phyloP scores from a whole-genome alignment of 2,113 vertebrate species.

The Podarcis cretensis region DNA sequence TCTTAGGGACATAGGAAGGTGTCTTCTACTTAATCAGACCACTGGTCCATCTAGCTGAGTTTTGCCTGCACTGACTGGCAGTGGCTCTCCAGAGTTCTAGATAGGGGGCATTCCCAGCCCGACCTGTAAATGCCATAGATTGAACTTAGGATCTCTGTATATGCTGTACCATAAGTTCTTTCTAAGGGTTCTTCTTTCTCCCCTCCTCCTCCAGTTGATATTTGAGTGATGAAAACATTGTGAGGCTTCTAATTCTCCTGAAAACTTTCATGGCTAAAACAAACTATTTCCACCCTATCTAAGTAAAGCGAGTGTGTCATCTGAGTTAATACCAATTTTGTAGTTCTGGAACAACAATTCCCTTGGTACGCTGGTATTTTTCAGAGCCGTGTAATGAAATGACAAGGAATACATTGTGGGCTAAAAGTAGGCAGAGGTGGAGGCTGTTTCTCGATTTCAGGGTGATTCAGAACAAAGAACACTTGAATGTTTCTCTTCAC shows the following conservation, averaged over 20 bases:
- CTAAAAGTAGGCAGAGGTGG: accelerated
- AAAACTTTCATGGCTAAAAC: constrained; percentile 3
- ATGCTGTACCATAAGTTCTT: too few relatives aligned
- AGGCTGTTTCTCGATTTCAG: not conserved
- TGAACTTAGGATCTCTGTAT: too few relatives aligned
- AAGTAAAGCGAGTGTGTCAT: not conserved
- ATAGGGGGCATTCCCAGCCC: too few relatives aligned
- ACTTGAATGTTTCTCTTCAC: not conserved
- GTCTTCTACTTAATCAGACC: too few relatives aligned
- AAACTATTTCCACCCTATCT: not conserved
- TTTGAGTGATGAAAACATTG: not conserved
- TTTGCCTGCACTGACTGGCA: too few relatives aligned
- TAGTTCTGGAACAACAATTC: accelerated
- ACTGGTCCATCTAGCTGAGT: too few relatives aligned
- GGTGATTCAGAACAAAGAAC: not conserved
- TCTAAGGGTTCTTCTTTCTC: not conserved
- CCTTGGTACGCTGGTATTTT: accelerated
- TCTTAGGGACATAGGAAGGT: too few relatives aligned
- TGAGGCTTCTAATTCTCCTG: not conserved
- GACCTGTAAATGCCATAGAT: too few relatives aligned
- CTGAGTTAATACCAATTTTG: not conserved
- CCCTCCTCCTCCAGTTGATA: not conserved
- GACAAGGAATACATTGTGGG: not conserved
- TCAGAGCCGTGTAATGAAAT: not conserved
- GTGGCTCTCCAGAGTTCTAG: too few relatives aligned